Evolutionary conservation across 2,888 invertebrate species (phyloP), one percentile per base, ranked within the genome.

Genomic region (Chorisops tibialis): DNA sequence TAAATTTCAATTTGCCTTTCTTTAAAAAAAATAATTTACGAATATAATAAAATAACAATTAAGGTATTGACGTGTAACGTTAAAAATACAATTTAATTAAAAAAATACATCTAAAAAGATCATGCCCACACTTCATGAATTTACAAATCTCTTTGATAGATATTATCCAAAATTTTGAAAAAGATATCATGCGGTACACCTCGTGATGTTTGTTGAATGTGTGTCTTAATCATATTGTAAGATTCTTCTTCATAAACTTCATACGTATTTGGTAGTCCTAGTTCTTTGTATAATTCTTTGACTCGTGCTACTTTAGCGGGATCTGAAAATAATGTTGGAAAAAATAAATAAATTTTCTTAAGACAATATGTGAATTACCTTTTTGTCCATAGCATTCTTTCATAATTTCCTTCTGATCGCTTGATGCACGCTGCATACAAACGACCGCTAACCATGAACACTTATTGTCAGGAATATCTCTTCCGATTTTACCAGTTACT

Each of bases 361-460:
- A n/a, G n/a, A n/a, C n/a, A n/a, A n/a, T n/a, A n/a, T n/a, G n/a
- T n/a, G n/a, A n/a, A n/a, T n/a, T n/a, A 78, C 78, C 78, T 48
- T 81, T 75, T 48, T 80, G 79, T 12, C 92, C 93, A 71, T 93
- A 95, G 74, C 88, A 86, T 64, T 90, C 85, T 71, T 87, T 82
- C 81, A 93, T 83, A 24, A 90, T 80, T 71, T 85, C 81, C 67
- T 82, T 83, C 72, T 94, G 93, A 4, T 83, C 79, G 0, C 85
- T 81, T 48, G 83, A 84, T 1, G 88, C 90, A 59, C 89, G 82
- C 75, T 93, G 89, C 65, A 96, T 80, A 9, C 96, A 96, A 1
- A 91, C 89, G 1, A 96, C 92, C 1, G 92, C 87, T 35, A 96
- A 80, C 98, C 98, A 99, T 0, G 94, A 87, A 78, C 97, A 98